Evolutionary conservation across 2,888 invertebrate species (phyloP), one percentile per base, ranked within the genome.

Genomic region (Ochropleura plecta): DNA sequence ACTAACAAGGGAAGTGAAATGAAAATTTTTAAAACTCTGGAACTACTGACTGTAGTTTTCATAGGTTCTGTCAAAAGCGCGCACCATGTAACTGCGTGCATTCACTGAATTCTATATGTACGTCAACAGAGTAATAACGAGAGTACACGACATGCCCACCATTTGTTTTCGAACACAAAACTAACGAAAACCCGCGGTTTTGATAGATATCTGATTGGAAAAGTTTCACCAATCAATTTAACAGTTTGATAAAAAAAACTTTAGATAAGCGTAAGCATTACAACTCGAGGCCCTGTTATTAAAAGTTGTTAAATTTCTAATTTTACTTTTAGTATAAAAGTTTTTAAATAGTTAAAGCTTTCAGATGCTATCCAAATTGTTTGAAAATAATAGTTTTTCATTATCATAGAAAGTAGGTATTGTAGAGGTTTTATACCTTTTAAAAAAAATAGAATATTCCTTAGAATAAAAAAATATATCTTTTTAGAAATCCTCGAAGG

Each of bases 161-260:
- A 53, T 77, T 81, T 81, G 69, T 84, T 77, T 79, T 73, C 67
- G 20, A 49, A 75, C 53, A 20, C 64, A 71, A 78, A 63, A 71
- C 77, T 74, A 86, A 77, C 65, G 18, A 64, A 70, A 59, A 40
- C 57, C 59, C 16, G 55, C 18, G 30, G 63, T 64, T 59, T 59
- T 42, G 70, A 71, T 84, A 70, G 59, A 71, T 64, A 80, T 80
- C 71, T 80, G 59, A 70, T 84, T 76, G 84, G 42, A 2, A 80
- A 82, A 80, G 59, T 84, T 84, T 82, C 18, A 64, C 55, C 59
- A 71, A 83, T 79, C 74, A 74, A 68, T 70, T 12, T 68, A 48
- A 69, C 51, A 60, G 63, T 60, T 70, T 65, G 64, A 83, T 79
- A 74, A 74, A 77, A n/a, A 30, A 73, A 81, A 30, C n/a, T 16